Base-by-base conservation (phyloP, 2,888 invertebrate species). In the Pseudoips prasinana region DNA sequence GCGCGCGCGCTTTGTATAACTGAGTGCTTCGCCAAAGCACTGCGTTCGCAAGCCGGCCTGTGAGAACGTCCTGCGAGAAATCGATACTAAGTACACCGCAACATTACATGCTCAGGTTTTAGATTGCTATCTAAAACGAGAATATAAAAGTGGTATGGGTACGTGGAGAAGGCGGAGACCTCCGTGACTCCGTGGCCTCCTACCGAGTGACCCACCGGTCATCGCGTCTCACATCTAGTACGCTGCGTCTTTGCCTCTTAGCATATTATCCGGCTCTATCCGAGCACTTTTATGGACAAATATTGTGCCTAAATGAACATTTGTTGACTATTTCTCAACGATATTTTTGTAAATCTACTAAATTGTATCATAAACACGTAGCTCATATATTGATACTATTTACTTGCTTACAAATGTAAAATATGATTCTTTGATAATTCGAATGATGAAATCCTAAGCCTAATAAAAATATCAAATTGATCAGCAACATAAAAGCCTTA, bases 201-300 rank as follows among this genome's bases (percentile, higher is more conserved):
- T 60, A 62, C 58, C 58, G 61, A 45, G 56, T 69, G 72, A 73
- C 68, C 73, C 57, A 37, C 36, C 70, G 71, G 71, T 69, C 77
- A 75, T 75, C 73, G 63, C 65, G 58, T 44, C 63, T 69, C 63
- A 42, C 56, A 75, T 73, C 77, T 72, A 65, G 46, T 60, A 46
- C 59, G 49, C 46, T 45, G 55, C 54, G 51, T 68, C 60, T 57
- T 18, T n/a, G n/a, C n/a, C n/a, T n/a, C n/a, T 20, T 50, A 57
- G 54, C 58, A 50, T 59, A 56, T 58, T 53, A 52, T 48, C 49
- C 50, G 38, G 38, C 40, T 55, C 53, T 61, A 44, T 40, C 36
- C 39, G 33, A 43, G 42, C 29, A 54, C 40, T 46, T 53, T 50
- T 53, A 49, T 54, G 40, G 33, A 45, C 33, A 39, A 31, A 42